phyloP scores from a whole-genome alignment of 2,797 vertebrate species.

The Sparidentex hasta region DNA sequence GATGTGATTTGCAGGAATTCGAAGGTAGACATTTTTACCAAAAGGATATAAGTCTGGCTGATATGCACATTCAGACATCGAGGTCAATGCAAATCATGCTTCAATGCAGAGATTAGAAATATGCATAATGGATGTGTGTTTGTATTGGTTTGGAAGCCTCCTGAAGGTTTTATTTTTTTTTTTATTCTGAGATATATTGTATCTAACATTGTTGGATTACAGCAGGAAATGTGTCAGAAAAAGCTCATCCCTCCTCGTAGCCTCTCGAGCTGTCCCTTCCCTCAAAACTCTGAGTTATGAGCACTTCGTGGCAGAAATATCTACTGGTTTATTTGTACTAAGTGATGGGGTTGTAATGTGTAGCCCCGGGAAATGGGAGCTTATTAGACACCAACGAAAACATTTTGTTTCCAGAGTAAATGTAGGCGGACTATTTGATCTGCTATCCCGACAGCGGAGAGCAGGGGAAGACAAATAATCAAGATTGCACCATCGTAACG shows the following conservation, averaged over 20 bases:
- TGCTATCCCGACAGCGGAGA: conserved; percentile 8
- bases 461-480: conserved; percentile 25
- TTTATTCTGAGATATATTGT: neutral
- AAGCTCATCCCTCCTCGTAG: neutral
- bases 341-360: conserved; percentile 5
- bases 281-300: neutral
- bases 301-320: neutral
- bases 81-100: conserved; percentile 6
- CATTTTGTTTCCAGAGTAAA: conserved; percentile 41
- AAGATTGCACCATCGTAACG: neutral
- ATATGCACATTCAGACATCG: conserved; percentile 3
- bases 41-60: conserved; percentile 9
- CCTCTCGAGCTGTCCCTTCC: neutral
- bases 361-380: conserved; percentile 20
- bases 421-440: conserved; percentile 32
- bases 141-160: conserved; percentile 1
- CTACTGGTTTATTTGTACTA: neutral
- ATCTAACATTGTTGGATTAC: neutral
- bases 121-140: neutral
- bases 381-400: conserved; percentile 47
- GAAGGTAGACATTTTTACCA: conserved; percentile 3
- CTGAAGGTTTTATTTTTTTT: too few species aligned
- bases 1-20: conserved; percentile 7
- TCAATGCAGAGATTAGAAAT: conserved; percentile 3
- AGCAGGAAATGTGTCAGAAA: neutral